These are phyloP conservation scores for Elephas maximus DNA, from an alignment of 2,113 vertebrate species.

Conservation along the genomic window DNA sequence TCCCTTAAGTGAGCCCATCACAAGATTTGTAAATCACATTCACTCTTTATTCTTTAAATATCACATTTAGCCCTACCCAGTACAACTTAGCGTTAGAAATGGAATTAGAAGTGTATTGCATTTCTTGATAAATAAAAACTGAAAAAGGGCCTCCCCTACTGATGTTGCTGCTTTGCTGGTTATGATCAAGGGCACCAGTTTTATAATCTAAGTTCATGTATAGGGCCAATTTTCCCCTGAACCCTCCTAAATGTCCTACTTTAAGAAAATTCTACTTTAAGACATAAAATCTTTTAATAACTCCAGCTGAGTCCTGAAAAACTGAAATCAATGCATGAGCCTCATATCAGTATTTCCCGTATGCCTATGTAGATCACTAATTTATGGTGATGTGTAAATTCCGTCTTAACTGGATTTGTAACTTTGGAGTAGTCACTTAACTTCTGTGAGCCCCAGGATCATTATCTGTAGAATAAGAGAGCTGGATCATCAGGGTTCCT, in stretches of 20 bases:
- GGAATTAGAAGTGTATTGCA: background rate
- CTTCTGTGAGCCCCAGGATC: background rate
- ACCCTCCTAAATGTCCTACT: background rate
- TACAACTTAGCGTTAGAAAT: conserved; percentile 26
- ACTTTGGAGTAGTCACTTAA: conserved; percentile 21
- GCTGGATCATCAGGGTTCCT: background rate
- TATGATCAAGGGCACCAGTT: background rate
- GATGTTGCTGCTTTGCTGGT: background rate
- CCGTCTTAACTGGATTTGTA: conserved; percentile 15
- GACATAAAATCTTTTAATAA: background rate
- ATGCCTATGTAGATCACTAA: background rate
- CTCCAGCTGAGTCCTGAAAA: conserved; percentile 37
- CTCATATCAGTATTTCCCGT: conserved; percentile 46
- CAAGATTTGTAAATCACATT: background rate
- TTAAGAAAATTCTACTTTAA: conserved; percentile 24
- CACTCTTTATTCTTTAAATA: conserved; percentile 20
- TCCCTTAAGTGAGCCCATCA: conserved; percentile 18
- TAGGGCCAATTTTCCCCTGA: background rate
- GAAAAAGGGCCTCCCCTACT: conserved; percentile 4
- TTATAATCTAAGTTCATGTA: background rate
- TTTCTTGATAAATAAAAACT: conserved; percentile 36
- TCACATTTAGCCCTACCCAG: background rate
- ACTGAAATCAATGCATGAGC: conserved; percentile 15
- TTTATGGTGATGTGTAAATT: conserved; percentile 5
- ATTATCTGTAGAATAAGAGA: conserved; percentile 21